Conservation (phyloP, 2,113 vertebrate species). For the Neoarius graeffei region DNA sequence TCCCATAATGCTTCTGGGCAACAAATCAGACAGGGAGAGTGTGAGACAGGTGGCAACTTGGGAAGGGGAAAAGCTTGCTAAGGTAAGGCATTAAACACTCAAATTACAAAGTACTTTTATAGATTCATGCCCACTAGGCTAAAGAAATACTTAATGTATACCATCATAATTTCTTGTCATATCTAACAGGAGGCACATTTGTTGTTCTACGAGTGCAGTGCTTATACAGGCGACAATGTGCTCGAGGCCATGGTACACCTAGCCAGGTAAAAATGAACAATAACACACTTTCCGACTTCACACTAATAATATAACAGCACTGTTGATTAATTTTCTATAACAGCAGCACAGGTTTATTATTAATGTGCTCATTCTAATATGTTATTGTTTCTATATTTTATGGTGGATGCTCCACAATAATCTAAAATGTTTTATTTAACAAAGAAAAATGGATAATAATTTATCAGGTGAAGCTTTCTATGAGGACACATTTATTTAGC, state of each 20-base stretch:
- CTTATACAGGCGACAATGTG: conserved; percentile 80
- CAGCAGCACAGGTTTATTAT: background rate
- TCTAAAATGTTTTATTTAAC: background rate
- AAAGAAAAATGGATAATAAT: background rate
- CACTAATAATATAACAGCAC: background rate
- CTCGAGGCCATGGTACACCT: conserved; percentile 80
- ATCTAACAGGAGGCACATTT: conserved; percentile 77
- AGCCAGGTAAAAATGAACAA: conserved; percentile 76
- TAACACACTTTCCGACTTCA: background rate
- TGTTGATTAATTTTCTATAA: background rate
- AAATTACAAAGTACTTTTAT: background rate
- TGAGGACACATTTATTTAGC: background rate
- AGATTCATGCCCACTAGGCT: background rate
- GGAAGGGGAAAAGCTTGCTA: conserved; percentile 80
- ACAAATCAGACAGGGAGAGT: conserved; percentile 86
- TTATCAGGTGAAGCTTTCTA: background rate
- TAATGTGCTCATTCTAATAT: background rate
- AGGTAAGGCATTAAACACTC: conserved; percentile 68
- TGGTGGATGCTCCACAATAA: background rate
- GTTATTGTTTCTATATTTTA: background rate
- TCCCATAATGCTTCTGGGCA: conserved; percentile 84
- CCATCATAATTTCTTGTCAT: conserved; percentile 5
- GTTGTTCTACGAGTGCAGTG: conserved; percentile 91
- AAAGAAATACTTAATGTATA: background rate
- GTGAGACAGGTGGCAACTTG: conserved; percentile 80